Conservation (phyloP, 2,888 invertebrate species). For the Megastigmus dorsalis region DNA sequence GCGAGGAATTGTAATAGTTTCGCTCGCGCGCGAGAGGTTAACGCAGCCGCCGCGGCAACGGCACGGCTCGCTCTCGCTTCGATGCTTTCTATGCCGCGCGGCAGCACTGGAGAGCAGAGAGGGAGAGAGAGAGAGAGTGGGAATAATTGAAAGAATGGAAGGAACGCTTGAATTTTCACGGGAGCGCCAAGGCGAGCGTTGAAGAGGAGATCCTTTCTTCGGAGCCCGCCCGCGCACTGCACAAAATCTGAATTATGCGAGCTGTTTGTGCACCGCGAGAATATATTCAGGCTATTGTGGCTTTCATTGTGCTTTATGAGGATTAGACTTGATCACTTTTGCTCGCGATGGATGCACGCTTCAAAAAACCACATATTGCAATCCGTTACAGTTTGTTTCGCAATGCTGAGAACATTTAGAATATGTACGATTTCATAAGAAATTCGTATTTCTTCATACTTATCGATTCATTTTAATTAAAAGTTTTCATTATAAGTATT, state of each 20-base stretch:
- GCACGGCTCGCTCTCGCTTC: conserved; percentile 24
- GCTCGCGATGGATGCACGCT: too few species aligned
- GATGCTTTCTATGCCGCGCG: conserved; percentile 41
- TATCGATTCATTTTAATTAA: too few species aligned
- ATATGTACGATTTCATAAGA: too few species aligned
- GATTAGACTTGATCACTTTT: too few species aligned
- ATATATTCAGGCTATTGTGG: too few species aligned
- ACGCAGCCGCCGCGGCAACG: conserved; percentile 9
- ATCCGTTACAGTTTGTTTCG: too few species aligned
- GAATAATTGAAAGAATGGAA: conserved; percentile 55
- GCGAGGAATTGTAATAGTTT: conserved; percentile 72
- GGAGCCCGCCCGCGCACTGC: not conserved
- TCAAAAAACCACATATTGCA: too few species aligned
- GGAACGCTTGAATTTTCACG: conserved; percentile 50
- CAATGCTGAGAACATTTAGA: too few species aligned
- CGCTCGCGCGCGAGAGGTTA: conserved; percentile 62
- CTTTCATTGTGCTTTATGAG: too few species aligned
- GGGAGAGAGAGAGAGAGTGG: conserved; percentile 13
- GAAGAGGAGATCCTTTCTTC: conserved; percentile 14
- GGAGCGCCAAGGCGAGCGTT: not conserved
- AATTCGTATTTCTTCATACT: too few species aligned
- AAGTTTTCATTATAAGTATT: too few species aligned
- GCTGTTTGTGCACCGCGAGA: not conserved
- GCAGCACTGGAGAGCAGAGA: not conserved
- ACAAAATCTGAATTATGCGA: conserved; percentile 32